Conservation (phyloP, 2,113 vertebrate genomes). For the Nannospalax galili region DNA sequence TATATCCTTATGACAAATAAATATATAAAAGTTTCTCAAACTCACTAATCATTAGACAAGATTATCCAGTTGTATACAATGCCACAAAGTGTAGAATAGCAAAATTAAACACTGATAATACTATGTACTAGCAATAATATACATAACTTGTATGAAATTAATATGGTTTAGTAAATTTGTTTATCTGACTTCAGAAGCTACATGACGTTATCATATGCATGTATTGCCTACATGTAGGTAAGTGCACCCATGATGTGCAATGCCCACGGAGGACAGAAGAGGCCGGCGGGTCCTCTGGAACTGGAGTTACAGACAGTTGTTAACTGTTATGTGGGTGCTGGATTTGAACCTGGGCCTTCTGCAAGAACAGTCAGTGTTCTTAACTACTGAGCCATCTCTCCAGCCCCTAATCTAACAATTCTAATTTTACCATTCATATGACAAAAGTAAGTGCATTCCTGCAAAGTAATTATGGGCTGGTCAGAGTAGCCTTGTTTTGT, state of each 20-base stretch:
- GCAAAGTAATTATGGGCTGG: not conserved
- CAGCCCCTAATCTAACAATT: too few relatives aligned
- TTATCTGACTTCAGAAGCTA: not conserved
- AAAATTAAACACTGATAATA: conserved; percentile 15
- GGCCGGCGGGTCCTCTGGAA: too few relatives aligned
- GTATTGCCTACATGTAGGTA: too few relatives aligned
- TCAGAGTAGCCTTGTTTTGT: not conserved
- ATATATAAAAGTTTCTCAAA: not conserved
- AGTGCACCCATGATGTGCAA: too few relatives aligned
- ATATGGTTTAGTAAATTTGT: not conserved
- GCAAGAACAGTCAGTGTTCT: too few relatives aligned
- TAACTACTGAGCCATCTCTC: too few relatives aligned
- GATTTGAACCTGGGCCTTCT: too few relatives aligned
- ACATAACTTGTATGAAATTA: not conserved
- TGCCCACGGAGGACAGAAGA: too few relatives aligned
- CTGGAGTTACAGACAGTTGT: too few relatives aligned
- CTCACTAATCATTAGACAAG: not conserved
- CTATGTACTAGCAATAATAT: not conserved
- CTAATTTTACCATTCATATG: not conserved
- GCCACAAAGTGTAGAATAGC: not conserved
- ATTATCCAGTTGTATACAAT: not conserved
- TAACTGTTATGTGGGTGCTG: too few relatives aligned
- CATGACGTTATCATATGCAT: too few relatives aligned
- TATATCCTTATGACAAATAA: not conserved
- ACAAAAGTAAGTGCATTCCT: not conserved